phyloP scores from a whole-genome alignment of 2,113 vertebrate genomes.

The Gila orcuttii region DNA sequence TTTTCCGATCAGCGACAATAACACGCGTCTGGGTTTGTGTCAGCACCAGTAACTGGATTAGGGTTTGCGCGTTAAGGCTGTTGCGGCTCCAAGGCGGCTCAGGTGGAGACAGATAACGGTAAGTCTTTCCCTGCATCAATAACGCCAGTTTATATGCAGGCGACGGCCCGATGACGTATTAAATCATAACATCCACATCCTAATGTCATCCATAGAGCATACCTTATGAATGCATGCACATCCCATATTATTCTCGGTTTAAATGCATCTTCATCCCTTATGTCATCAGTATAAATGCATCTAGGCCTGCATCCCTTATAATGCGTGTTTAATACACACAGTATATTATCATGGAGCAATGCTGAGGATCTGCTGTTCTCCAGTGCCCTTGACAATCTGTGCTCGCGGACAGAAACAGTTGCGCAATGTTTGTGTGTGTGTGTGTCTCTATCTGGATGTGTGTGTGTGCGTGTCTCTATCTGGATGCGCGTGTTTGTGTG shows the following conservation, averaged over 20 bases:
- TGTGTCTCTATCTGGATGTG: no score
- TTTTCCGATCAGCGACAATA: conserved; percentile 39
- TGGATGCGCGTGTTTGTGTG: no score
- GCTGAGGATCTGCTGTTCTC: no score
- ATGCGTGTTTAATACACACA: neutral
- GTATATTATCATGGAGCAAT: no score
- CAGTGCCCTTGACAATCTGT: conserved; percentile 67
- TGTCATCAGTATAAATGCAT: neutral
- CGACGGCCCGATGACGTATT: neutral
- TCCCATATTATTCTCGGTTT: neutral
- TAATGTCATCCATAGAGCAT: neutral
- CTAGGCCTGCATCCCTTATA: neutral
- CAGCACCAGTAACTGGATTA: conserved; percentile 6
- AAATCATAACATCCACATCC: neutral
- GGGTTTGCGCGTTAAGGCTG: neutral
- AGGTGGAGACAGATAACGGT: conserved; percentile 40
- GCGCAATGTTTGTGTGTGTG: conserved; percentile 65
- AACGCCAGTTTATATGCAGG: neutral
- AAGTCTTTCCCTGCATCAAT: conserved; percentile 20
- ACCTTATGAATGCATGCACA: neutral
- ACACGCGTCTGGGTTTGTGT: conserved; percentile 11
- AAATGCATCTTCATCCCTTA: neutral
- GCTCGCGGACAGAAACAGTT: conserved; percentile 63
- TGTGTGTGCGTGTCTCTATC: no score
- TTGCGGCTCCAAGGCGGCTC: neutral